These are phyloP conservation scores for Orchesella cincta DNA, from an alignment of 1,140 invertebrate genomes.

Conservation along the genomic window DNA sequence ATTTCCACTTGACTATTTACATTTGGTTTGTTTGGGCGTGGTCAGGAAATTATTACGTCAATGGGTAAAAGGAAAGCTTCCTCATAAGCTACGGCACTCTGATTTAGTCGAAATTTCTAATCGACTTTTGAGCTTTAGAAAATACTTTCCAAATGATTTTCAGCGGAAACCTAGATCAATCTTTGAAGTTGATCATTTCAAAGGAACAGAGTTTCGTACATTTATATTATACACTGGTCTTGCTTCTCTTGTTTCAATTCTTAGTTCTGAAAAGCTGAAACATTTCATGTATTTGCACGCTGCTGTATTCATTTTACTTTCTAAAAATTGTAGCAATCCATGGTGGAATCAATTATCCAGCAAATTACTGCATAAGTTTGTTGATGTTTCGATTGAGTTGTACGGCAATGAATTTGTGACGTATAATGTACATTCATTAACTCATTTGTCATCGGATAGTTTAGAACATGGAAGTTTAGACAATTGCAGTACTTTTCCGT, in stretches of 20 bases:
- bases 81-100: background rate
- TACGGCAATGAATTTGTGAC: background rate
- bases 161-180: conserved; percentile 53
- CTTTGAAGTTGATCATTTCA: conserved; percentile 56
- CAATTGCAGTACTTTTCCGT: background rate
- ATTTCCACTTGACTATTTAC: conserved; percentile 54
- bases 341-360: background rate
- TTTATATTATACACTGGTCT: conserved; percentile 58
- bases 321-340: background rate
- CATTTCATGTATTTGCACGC: conserved; percentile 20
- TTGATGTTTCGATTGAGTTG: background rate
- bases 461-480: background rate
- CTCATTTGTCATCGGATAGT: background rate
- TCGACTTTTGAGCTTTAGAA: conserved; percentile 12
- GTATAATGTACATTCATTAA: conserved; percentile 10
- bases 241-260: conserved; percentile 55
- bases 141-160: conserved; percentile 53
- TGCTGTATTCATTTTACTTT: background rate
- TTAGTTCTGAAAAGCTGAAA: background rate
- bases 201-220: conserved; percentile 57
- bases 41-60: conserved; percentile 50
- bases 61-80: conserved; percentile 42
- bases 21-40: conserved; percentile 53
- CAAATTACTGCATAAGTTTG: background rate
- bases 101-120: conserved; percentile 44